Base-by-base conservation (phyloP, 2,113 vertebrate species). In the Redunca redunca region DNA sequence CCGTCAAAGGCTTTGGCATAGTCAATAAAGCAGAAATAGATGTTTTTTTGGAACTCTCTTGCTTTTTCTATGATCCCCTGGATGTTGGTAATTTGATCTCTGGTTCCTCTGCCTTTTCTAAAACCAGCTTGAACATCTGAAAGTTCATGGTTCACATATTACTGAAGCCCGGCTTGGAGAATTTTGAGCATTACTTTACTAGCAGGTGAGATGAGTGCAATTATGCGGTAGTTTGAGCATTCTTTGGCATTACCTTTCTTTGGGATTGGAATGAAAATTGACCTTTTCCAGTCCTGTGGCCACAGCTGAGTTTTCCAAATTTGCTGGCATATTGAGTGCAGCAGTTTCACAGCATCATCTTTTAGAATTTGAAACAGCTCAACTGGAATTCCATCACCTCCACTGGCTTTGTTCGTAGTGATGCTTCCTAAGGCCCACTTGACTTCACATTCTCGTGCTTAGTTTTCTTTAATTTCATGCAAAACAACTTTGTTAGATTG, bases 31-130 rank as follows among this genome's bases (percentile, higher is more conserved):
- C 15, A n/a, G 62, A 64, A 64, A 17, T 64, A 64, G 30, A 64
- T 64, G 62, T 64, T 17, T n/a, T 64, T 64, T 30, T 64, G 3
- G 62, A 64, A n/a, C 30, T n/a, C 30, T 64, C 7, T 64, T n/a
- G 30, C 30, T n/a, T 64, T 64, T 64, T 64, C 0, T 1, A 8
- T 64, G 33, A 67, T 67, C 33, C 16, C n/a, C 33, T 0, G 0
- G 33, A 67, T 67, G 33, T 67, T n/a, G 33, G 16, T 33, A n/a
- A 67, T 9, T 67, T 64, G 16, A 67, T 67, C 33, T 67, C 62
- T 67, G 62, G 33, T 19, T n/a, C 33, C 7, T 67, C 33, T 67
- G 62, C 62, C 62, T 67, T 67, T 67, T 67, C 33, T 67, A n/a
- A 67, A 67, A 10, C 33, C 62, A n/a, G 33, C 62, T n/a, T 67